Evolutionary conservation across 64 coral and sea anemone genomes (phyloP), one percentile per base, ranked within the genome.

Genomic region (Catalaphyllia jardinei): DNA sequence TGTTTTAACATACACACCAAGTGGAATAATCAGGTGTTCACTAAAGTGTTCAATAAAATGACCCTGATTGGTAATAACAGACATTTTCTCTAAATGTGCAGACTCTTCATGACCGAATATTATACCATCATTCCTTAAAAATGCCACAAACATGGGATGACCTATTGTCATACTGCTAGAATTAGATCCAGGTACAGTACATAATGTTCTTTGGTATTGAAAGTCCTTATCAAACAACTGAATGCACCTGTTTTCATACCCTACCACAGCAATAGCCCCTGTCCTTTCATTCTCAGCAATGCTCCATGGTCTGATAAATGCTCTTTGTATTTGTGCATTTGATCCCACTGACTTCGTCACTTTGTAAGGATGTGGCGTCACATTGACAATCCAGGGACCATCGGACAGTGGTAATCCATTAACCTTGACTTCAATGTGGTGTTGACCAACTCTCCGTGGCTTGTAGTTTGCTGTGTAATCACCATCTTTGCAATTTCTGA

Each of bases 231-330:
- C n/a, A 42, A 90, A 90, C 12, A 90, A 57, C 64, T 74, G 77
- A 18, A 90, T 59, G 20, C 88, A 22, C 38, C 52, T 50, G 17
- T 72, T 74, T 61, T 55, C 33, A 33, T 71, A 80, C 33, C 57
- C 78, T 72, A 63, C 67, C 18, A 81, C 51, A 19, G 78, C 88
- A 24, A 90, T 90, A 15, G 81, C 33, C 18, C 88, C 67, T 22
- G 42, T 82, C 2, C 60, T 60, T 22, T 90, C 67, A 33, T 80
- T 90, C 4, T 69, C 22, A 19, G 83, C 83, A 80, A 90, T 67
- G 33, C 64, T 80, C 75, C 75, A 81, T 0, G 88, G 78, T 7
- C 55, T 35, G 27, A 54, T 75, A 16, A 89, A 79, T 38, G 50
- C 27, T 0, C 31, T 11, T 42, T 25, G 52, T 57, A 18, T 42